phyloP scores from a whole-genome alignment of 2,797 vertebrate genomes.

The Miichthys miiuy region DNA sequence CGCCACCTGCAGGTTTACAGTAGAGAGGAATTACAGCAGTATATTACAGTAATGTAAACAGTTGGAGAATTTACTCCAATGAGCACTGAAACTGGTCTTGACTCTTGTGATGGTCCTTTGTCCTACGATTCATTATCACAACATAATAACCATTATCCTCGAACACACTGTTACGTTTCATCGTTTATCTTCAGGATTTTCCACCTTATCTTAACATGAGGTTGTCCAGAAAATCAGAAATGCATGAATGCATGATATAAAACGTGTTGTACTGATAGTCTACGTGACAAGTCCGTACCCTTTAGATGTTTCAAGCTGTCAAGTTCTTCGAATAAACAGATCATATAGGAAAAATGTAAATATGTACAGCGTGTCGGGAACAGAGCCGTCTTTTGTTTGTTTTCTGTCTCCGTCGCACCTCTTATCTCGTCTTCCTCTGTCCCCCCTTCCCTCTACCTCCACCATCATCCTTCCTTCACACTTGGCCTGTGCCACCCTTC shows the following conservation, averaged over 20 bases:
- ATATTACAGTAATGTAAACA: no score
- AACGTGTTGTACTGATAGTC: neutral
- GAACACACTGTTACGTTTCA: neutral
- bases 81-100: neutral
- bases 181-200: neutral
- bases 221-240: neutral
- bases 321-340: neutral
- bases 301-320: neutral
- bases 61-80: neutral
- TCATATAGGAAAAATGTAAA: neutral
- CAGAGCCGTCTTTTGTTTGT: neutral
- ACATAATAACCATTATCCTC: neutral
- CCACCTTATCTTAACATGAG: neutral
- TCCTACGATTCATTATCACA: neutral
- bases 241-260: neutral
- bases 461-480: slow-evolving; percentile 28
- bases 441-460: neutral
- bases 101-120: neutral
- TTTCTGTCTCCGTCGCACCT: slow-evolving; percentile 24
- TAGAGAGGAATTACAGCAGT: no score
- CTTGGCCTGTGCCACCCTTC: neutral
- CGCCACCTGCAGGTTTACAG: no score
- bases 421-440: slow-evolving; percentile 19
- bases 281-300: neutral
- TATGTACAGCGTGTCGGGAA: neutral